Evolutionary conservation across 2,113 vertebrate genomes (phyloP).

Genomic region (Vidua chalybeata): DNA sequence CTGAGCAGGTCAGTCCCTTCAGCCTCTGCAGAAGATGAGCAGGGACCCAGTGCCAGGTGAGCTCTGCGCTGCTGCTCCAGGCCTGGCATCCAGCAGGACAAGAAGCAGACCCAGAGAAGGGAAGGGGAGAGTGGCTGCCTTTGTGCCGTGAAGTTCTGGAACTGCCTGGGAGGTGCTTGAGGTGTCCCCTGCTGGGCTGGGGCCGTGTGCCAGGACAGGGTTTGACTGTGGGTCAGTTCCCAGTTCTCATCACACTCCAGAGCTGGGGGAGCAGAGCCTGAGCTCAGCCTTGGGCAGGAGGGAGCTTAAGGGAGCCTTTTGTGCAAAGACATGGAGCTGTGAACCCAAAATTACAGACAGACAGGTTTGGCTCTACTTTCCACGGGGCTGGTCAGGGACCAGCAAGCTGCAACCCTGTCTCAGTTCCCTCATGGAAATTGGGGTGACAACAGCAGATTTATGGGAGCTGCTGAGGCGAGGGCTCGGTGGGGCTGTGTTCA

Average conservation of each 20-base stretch:
- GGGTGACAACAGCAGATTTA: not conserved
- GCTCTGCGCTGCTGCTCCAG: not conserved
- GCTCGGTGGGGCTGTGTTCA: fast-evolving
- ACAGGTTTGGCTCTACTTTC: not conserved
- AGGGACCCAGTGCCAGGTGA: not conserved
- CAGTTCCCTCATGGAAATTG: fast-evolving
- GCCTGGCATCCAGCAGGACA: not conserved
- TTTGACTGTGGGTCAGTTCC: not conserved
- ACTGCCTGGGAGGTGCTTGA: fast-evolving
- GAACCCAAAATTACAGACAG: not conserved
- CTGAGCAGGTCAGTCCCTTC: not conserved
- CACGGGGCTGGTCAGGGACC: not conserved
- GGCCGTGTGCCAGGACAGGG: fast-evolving
- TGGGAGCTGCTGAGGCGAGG: fast-evolving
- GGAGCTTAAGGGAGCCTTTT: not conserved
- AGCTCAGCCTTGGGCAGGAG: not conserved
- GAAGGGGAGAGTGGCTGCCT: not conserved
- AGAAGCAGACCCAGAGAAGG: not conserved
- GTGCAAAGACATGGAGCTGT: not conserved
- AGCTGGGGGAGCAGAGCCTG: not conserved
- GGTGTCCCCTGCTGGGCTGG: not conserved
- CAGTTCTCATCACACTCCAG: fast-evolving
- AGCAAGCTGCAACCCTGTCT: not conserved
- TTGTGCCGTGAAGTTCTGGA: not conserved
- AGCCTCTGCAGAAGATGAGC: fast-evolving